Evolutionary conservation across 2,113 vertebrate genomes (phyloP).

Genomic region (Centropristis striata): DNA sequence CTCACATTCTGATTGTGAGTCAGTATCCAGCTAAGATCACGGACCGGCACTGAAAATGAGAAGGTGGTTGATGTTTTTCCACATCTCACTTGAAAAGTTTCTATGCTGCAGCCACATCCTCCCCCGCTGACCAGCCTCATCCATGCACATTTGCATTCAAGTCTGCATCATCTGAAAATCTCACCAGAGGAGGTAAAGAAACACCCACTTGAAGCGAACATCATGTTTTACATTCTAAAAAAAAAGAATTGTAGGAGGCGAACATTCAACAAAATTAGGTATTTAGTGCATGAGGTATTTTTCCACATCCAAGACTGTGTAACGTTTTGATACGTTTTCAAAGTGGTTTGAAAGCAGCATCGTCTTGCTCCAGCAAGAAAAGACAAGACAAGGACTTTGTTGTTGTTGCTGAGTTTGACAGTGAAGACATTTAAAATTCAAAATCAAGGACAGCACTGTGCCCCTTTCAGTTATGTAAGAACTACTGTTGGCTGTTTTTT

Average conservation of each 20-base stretch:
- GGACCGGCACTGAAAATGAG: conserved; percentile 31
- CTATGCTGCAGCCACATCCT: conserved; percentile 11
- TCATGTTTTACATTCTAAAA: not conserved
- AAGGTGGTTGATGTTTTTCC: conserved; percentile 34
- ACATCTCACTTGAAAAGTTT: conserved; percentile 36
- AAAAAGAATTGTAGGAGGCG: not conserved
- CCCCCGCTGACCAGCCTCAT: conserved; percentile 23
- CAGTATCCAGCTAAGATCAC: conserved; percentile 41
- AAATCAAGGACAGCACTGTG: conserved; percentile 55
- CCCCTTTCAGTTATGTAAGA: conserved; percentile 40
- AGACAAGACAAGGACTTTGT: conserved; percentile 64
- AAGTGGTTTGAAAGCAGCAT: conserved; percentile 44
- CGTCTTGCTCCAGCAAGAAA: conserved; percentile 26
- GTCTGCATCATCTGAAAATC: not conserved
- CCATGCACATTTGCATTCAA: conserved; percentile 12
- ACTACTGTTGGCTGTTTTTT: conserved; percentile 20
- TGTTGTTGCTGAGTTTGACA: conserved; percentile 57
- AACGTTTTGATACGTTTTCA: conserved; percentile 47
- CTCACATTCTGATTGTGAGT: conserved; percentile 24
- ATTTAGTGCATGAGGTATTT: conserved; percentile 21
- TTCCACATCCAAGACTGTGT: conserved; percentile 21
- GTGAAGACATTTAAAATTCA: conserved; percentile 62
- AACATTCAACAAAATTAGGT: conserved; percentile 27
- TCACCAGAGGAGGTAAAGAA: conserved; percentile 14
- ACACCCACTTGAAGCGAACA: not conserved